Evolutionary conservation across 1,140 invertebrate genomes (phyloP), one percentile per base, ranked within the genome.

Genomic region (Lasioglossum albipes): DNA sequence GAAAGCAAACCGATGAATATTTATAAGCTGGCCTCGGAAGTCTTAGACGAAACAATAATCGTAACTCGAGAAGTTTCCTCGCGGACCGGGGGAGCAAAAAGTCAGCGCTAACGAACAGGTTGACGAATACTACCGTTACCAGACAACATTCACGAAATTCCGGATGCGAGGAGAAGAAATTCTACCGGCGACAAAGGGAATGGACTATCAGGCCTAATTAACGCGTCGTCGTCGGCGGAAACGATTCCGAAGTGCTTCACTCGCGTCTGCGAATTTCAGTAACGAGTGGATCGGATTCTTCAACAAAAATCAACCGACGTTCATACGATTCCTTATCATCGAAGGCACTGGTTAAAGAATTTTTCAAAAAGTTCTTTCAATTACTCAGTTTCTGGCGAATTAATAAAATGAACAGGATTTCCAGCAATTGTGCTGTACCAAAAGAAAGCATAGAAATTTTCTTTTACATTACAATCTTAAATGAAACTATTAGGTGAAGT

Each of bases 11-110:
- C 57, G 76, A 62, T 79, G 76, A 79, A 77, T 77, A 70, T 73
- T 72, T 73, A 73, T 73, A 73, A 73, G 76, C 7, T 20, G 59
- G 41, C n/a, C 69, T 18, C 45, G 31, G 66, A 73, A 79, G 42
- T 73, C 69, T 73, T 73, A 79, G 76, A 79, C 69, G 65, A 72
- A 79, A 79, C 68, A 79, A 73, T 52, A 79, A 72, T 49, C 68
- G 68, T 79, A 79, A 73, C 59, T 42, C 76, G 59, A 79, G 69
- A 73, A 65, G 31, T 73, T n/a, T 42, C 16, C n/a, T 18, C 20
- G 20, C 12, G 42, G n/a, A 3, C 45, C 45, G 45, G n/a, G 13
- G n/a, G 41, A 67, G 49, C 52, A 75, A 67, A 75, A 75, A 75
- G 73, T 52, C 31, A 27, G 10, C 18, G 13, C 22, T 20, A 77